A percentile compares a stretch with the other conserved stretches of the same genome.
Evolutionary conservation across 2,113 vertebrate species (phyloP).

Genomic region (Glaucidium brasilianum): DNA sequence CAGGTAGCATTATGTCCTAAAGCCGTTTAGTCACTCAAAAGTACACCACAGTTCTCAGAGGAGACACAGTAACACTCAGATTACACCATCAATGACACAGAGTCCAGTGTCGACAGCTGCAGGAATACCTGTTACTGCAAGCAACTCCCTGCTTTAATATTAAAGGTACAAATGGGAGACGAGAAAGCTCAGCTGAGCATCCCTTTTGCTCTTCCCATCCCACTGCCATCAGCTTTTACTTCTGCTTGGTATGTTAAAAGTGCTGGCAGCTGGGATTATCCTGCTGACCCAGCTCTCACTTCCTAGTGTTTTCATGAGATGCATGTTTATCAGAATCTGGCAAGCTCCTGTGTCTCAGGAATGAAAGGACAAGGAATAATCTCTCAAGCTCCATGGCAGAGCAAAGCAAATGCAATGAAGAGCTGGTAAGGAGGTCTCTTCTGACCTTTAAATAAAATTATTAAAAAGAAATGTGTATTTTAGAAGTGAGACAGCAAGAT

Average conservation of each 20-base stretch:
- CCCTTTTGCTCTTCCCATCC: background rate
- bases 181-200: background rate
- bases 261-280: background rate
- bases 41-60: background rate
- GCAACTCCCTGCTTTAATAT: background rate
- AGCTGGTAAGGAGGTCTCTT: background rate
- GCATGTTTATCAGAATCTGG: background rate
- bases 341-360: background rate
- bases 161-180: background rate
- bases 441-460: background rate
- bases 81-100: background rate
- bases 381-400: background rate
- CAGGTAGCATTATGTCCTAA: background rate
- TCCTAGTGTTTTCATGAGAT: background rate
- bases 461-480: background rate
- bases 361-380: background rate
- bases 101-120: background rate
- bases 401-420: background rate
- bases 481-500: background rate
- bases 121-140: background rate
- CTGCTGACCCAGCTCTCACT: background rate
- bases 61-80: background rate
- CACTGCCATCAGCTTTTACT: background rate
- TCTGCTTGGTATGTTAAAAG: background rate
- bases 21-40: background rate